Base-by-base conservation (phyloP, 2,113 vertebrate species). In the Saguinus imperator region DNA sequence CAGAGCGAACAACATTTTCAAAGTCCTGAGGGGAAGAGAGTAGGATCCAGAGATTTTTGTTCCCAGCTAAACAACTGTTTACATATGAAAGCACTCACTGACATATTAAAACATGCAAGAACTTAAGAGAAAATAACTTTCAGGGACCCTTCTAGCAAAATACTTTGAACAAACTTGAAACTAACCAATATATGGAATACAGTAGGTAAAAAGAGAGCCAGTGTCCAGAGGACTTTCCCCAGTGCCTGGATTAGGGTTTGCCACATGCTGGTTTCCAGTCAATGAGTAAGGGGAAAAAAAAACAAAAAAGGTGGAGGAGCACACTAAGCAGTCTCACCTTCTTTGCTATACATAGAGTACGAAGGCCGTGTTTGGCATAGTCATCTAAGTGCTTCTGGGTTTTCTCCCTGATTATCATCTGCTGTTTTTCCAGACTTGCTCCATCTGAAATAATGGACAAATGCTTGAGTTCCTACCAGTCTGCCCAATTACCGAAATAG, bases 341-440 rank as follows among this genome's bases (percentile, higher is more conserved):
- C 97, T 99, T 99, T 23, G 99, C 99, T 35, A 99, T 98, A 96
- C 99, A 99, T 8, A 99, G 98, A 35, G 99, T 99, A 40, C 99
- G 99, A 0, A 99, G 99, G 29, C 99, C 99, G 48, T 98, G 99
- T 95, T 98, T 99, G 92, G 99, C 99, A 20, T 99, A 99, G 85
- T 98, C 94, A 95, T 99, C 99, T 97, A 99, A 98, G 94, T 99
- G 99, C 77, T 94, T 98, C 97, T 99, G 99, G 1, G 99, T 99
- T 95, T 97, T 98, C 43, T 98, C 98, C 93, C 98, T 98, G 90
- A 99, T 98, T 40, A 95, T 94, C 43, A 94, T 95, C 75, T 97
- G 95, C 23, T 98, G 94, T 45, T 97, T 73, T 72, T 97, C 98
- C 92, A 83, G 73, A 96, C 95, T 95, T 68, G 83, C 89, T 94